A percentile compares a stretch with the other conserved stretches of the same genome.
These are phyloP conservation scores for Villa cingulata DNA, from an alignment of 2,888 invertebrate genomes.

Conservation along the genomic window DNA sequence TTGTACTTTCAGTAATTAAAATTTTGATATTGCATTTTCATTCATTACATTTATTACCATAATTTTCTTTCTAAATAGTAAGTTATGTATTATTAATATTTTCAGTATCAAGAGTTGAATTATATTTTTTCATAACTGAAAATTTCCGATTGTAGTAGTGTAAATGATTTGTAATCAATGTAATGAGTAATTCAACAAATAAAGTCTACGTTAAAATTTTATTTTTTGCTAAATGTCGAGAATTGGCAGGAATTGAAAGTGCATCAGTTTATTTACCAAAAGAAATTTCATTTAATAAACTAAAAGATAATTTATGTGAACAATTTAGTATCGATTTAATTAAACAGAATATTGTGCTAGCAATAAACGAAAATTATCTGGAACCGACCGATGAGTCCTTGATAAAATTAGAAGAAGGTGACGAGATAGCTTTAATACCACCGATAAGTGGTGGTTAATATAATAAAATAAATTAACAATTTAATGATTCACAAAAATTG, in stretches of 20 bases:
- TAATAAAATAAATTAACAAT: too few species aligned
- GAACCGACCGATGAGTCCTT: slow-evolving; percentile 35
- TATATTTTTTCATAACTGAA: too few species aligned
- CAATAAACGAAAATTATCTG: slow-evolving; percentile 72
- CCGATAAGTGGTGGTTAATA: slow-evolving; percentile 84
- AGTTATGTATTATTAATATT: too few species aligned
- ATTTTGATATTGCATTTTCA: too few species aligned
- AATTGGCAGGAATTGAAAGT: slow-evolving; percentile 55
- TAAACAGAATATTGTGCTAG: slow-evolving; percentile 56
- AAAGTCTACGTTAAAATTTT: slow-evolving; percentile 50
- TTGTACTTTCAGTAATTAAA: too few species aligned
- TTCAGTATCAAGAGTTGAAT: too few species aligned
- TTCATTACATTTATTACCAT: too few species aligned
- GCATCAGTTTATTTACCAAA: slow-evolving; percentile 40
- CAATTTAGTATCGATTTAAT: slow-evolving; percentile 53
- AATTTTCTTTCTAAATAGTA: too few species aligned
- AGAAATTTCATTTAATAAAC: slow-evolving; percentile 41
- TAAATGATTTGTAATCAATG: too few species aligned
- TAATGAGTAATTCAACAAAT: slow-evolving; percentile 14
- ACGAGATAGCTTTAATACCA: slow-evolving; percentile 84
- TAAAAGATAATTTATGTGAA: slow-evolving; percentile 47
- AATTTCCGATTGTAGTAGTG: too few species aligned
- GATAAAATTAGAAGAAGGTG: slow-evolving; percentile 48
- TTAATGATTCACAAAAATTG: background rate
- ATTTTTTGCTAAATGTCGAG: slow-evolving; percentile 85